phyloP scores from a whole-genome alignment of 1,140 invertebrate species.

The Aphelenchoides fujianensis region DNA sequence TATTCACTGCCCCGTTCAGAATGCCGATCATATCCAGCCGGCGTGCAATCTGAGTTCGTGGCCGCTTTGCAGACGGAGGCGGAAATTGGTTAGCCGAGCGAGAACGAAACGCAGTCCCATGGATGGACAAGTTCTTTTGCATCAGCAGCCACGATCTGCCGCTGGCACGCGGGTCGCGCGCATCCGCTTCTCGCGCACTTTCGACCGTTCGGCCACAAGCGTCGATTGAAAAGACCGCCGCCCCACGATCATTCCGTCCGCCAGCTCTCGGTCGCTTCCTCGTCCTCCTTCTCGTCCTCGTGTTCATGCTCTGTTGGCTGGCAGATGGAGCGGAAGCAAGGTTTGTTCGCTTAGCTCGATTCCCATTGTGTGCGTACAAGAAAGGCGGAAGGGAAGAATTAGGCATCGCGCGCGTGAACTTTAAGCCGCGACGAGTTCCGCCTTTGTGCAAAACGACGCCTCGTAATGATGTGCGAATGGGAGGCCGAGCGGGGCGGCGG shows the following conservation, averaged over 20 bases:
- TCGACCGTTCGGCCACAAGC: neutral
- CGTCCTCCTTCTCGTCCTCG: neutral
- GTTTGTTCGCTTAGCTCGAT: neutral
- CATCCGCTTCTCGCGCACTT: too few relatives aligned
- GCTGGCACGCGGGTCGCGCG: neutral
- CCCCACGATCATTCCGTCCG: neutral
- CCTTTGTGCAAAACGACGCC: neutral
- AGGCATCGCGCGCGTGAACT: neutral
- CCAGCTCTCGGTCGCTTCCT: neutral
- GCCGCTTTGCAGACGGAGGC: neutral
- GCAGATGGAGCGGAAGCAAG: neutral
- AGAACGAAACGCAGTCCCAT: neutral
- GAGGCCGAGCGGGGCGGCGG: too few relatives aligned
- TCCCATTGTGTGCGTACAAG: neutral
- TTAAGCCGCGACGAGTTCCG: neutral
- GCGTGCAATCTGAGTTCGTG: neutral
- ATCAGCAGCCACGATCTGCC: neutral
- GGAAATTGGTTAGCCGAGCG: neutral
- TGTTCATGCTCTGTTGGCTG: neutral
- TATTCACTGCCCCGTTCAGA: neutral
- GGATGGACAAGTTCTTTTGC: slow-evolving; percentile 1
- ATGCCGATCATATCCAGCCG: neutral
- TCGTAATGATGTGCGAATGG: neutral
- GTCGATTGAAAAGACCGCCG: neutral
- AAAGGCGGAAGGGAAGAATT: too few relatives aligned